phyloP scores from a whole-genome alignment of 2,797 vertebrate genomes.

The Florisuga fusca region DNA sequence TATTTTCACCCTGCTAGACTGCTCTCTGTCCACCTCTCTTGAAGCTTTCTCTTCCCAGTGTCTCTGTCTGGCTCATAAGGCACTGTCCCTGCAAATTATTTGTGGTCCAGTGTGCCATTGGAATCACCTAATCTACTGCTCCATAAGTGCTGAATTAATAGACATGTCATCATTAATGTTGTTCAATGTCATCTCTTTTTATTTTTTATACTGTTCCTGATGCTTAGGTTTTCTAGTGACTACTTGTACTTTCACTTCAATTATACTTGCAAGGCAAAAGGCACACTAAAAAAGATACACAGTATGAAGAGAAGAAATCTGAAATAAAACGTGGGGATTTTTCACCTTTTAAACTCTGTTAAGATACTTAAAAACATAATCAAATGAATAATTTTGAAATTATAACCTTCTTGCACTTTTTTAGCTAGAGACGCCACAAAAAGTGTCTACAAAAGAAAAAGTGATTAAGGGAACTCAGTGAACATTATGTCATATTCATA shows the following conservation, averaged over 20 bases:
- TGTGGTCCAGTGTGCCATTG: neutral
- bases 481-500: constrained; percentile 36
- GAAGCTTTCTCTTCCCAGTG: neutral
- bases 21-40: neutral
- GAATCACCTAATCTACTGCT: neutral
- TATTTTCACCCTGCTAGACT: neutral
- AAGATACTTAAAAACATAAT: neutral
- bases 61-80: neutral
- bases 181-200: neutral
- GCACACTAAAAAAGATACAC: neutral
- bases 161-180: neutral
- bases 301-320: neutral
- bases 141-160: neutral
- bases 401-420: constrained; percentile 38
- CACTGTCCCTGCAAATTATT: neutral
- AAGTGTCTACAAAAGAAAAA: constrained; percentile 46
- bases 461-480: neutral
- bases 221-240: neutral
- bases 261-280: neutral
- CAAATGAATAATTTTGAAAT: constrained; percentile 48
- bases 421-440: constrained; percentile 29
- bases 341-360: constrained; percentile 1
- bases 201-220: neutral
- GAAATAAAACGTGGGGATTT: neutral
- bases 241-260: neutral